Evolutionary conservation across 1,140 invertebrate species (phyloP).

Genomic region (Caenorhabditis briggsae): DNA sequence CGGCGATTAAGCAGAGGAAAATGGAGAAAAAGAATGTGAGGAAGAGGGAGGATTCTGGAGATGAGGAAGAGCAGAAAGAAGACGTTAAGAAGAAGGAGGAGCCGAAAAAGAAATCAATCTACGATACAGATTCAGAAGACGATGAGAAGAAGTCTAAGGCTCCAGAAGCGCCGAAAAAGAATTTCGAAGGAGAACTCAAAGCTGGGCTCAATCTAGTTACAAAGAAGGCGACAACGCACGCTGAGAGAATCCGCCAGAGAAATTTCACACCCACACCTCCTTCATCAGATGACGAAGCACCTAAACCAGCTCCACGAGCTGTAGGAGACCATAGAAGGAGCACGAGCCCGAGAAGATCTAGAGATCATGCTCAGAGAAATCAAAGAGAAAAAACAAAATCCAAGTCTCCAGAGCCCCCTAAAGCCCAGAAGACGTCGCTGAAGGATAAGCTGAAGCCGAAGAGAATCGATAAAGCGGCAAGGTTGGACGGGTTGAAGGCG

Average conservation of each 20-base stretch:
- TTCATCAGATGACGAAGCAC: constrained; percentile 49
- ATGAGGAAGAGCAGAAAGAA: constrained; percentile 17
- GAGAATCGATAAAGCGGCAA: constrained; percentile 50
- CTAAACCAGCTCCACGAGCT: neutral
- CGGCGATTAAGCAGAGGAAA: constrained; percentile 14
- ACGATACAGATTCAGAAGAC: constrained; percentile 44
- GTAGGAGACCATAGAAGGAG: neutral
- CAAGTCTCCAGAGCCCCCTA: neutral
- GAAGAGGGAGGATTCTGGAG: constrained; percentile 43
- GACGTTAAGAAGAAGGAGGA: constrained; percentile 37
- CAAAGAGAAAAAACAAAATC: neutral
- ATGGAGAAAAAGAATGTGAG: constrained; percentile 58
- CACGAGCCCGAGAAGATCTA: constrained; percentile 23
- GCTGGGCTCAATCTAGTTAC: constrained; percentile 60
- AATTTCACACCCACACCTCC: constrained; percentile 60
- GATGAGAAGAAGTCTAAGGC: constrained; percentile 43
- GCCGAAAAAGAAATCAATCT: constrained; percentile 65
- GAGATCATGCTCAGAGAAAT: too few relatives aligned
- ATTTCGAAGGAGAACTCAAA: constrained; percentile 64
- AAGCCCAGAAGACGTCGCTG: neutral
- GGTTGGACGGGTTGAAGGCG: constrained; percentile 58
- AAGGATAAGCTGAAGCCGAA: constrained; percentile 52
- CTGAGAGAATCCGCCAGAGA: constrained; percentile 31
- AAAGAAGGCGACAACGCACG: constrained; percentile 56
- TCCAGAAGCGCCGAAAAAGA: constrained; percentile 52